A percentile compares a stretch with the other conserved stretches of the same genome.
phyloP scores from a whole-genome alignment of 2,797 vertebrate genomes.

The Amniataba percoides region DNA sequence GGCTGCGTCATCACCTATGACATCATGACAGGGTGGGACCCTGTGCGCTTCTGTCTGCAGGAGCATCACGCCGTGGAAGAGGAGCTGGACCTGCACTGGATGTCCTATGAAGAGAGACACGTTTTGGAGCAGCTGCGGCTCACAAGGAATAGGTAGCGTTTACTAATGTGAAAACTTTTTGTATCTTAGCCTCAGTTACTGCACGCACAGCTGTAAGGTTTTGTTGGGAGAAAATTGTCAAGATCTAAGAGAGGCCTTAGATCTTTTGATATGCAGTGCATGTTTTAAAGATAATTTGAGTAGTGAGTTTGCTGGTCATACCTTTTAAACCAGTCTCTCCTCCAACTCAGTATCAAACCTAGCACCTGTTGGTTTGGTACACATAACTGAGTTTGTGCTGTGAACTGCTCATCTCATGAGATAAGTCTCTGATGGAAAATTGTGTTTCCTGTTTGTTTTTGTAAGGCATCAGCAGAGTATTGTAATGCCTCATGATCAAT shows the following conservation, averaged over 20 bases:
- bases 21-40: conserved; percentile 99
- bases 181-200: neutral
- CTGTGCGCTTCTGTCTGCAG: conserved; percentile 93
- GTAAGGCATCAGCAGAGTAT: neutral
- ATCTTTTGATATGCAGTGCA: neutral
- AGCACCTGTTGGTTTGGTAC: neutral
- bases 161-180: neutral
- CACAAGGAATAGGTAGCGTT: conserved; percentile 89
- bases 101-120: conserved; percentile 90
- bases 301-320: neutral
- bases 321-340: neutral
- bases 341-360: neutral
- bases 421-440: neutral
- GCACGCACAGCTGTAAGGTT: neutral
- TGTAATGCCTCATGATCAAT: conserved; percentile 17
- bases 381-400: neutral
- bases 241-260: neutral
- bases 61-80: conserved; percentile 91
- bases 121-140: conserved; percentile 91
- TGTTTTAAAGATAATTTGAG: neutral
- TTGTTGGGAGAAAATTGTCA: neutral
- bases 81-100: conserved; percentile 88
- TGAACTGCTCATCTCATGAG: conserved; percentile 5
- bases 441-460: conserved; percentile 20
- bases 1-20: conserved; percentile 98